Conservation (phyloP, 2,113 vertebrate species). For the Myanophis thanlyinensis region DNA sequence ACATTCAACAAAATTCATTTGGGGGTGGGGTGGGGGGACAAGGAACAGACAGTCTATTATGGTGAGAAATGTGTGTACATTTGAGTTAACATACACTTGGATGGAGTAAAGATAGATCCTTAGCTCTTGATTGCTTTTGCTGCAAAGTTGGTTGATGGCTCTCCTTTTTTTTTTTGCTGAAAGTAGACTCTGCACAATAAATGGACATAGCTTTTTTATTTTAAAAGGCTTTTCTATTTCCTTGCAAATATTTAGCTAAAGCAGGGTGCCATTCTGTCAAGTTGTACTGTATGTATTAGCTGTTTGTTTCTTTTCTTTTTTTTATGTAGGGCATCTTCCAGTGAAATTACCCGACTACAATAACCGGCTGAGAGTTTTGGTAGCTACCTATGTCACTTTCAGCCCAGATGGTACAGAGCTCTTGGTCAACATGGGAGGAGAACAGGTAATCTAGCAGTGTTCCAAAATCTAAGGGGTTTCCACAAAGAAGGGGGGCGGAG, state of each 20-base stretch:
- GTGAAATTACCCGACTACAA: constrained; percentile 96
- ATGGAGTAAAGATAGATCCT: not conserved
- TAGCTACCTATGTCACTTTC: constrained; percentile 96
- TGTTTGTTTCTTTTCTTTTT: not conserved
- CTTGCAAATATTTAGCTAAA: not conserved
- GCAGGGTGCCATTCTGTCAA: not conserved
- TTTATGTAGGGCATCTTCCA: constrained; percentile 90
- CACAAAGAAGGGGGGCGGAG: not conserved
- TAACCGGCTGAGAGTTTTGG: constrained; percentile 90
- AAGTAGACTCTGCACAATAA: not conserved
- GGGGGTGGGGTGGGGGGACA: no score
- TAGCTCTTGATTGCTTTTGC: not conserved
- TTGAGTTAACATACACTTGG: not conserved
- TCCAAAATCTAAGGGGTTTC: not conserved
- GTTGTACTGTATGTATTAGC: not conserved
- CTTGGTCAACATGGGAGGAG: constrained; percentile 98
- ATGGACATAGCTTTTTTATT: not conserved
- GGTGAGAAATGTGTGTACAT: not conserved
- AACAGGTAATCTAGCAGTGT: constrained; percentile 81
- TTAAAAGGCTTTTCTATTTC: no score
- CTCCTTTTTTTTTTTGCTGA: not conserved
- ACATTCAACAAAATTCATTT: not conserved
- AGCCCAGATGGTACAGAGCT: constrained; percentile 97
- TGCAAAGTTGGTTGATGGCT: not conserved
- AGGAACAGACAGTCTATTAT: not conserved